These are phyloP conservation scores for Pyrocoelia pectoralis DNA, from an alignment of 2,888 invertebrate species.

Conservation along the genomic window DNA sequence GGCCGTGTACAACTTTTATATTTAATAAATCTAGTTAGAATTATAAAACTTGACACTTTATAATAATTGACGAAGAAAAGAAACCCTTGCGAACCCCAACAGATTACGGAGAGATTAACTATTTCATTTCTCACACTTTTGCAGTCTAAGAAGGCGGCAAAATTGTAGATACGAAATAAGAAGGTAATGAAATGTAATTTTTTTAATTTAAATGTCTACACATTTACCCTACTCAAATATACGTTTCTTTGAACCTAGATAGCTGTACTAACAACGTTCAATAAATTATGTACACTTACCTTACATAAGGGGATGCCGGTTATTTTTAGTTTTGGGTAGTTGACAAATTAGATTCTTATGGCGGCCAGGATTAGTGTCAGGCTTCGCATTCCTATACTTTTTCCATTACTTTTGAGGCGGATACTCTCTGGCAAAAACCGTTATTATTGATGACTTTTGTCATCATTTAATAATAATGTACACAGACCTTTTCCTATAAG, in stretches of 20 bases:
- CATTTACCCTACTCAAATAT: background rate
- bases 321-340: background rate
- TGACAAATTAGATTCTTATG: background rate
- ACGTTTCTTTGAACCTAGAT: background rate
- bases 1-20: constrained; percentile 26
- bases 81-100: constrained; percentile 23
- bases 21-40: constrained; percentile 32
- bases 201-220: no score
- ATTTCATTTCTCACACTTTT: constrained; percentile 19
- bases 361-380: background rate
- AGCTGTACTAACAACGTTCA: constrained; percentile 2
- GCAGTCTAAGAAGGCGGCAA: no score
- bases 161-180: no score
- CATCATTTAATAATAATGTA: no score
- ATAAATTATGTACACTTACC: constrained; percentile 19
- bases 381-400: no score
- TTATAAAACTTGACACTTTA: constrained; percentile 35
- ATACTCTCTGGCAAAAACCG: no score
- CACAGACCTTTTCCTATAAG: no score
- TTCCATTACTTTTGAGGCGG: no score
- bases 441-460: no score
- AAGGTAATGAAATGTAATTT: no score
- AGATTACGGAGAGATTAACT: constrained; percentile 17
- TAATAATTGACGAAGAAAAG: constrained; percentile 33
- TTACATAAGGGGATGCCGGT: background rate